A percentile compares a stretch with the other conserved stretches of the same genome.
These are phyloP conservation scores for Drosophila neonasuta DNA, from an alignment of 2,888 invertebrate genomes.

Conservation along the genomic window DNA sequence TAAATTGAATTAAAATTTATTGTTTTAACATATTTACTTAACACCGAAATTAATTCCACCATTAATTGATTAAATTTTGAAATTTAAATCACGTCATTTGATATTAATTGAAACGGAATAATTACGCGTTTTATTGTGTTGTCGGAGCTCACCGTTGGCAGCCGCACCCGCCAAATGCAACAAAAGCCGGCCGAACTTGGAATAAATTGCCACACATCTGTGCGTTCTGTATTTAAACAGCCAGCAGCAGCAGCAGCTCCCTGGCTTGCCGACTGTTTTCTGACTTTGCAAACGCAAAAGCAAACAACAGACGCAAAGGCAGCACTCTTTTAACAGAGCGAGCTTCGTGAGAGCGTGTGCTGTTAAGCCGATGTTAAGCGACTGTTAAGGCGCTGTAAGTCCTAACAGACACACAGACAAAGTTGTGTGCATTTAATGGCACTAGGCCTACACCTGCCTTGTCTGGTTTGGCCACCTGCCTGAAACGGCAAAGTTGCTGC, in stretches of 20 bases:
- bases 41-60: not conserved
- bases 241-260: conserved; percentile 11
- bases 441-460: conserved; percentile 37
- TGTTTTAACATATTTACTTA: not conserved
- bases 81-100: conserved; percentile 1
- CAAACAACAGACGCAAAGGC: conserved; percentile 47
- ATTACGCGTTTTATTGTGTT: conserved; percentile 43
- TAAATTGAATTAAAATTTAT: not conserved
- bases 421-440: conserved; percentile 29
- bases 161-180: conserved; percentile 60
- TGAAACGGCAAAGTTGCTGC: conserved; percentile 15
- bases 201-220: conserved; percentile 71
- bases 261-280: conserved; percentile 44
- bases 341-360: conserved; percentile 66
- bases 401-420: conserved; percentile 32
- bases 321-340: conserved; percentile 35
- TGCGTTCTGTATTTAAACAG: conserved; percentile 73
- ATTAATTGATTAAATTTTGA: not conserved
- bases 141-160: conserved; percentile 29
- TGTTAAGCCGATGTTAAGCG: conserved; percentile 46
- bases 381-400: conserved; percentile 51
- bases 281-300: conserved; percentile 63
- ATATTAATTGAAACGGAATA: not conserved
- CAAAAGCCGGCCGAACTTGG: conserved; percentile 77
- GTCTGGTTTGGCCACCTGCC: conserved; percentile 24